Evolutionary conservation across 2,888 invertebrate species (phyloP), one percentile per base, ranked within the genome.

Genomic region (Blastobasis lacticolella): DNA sequence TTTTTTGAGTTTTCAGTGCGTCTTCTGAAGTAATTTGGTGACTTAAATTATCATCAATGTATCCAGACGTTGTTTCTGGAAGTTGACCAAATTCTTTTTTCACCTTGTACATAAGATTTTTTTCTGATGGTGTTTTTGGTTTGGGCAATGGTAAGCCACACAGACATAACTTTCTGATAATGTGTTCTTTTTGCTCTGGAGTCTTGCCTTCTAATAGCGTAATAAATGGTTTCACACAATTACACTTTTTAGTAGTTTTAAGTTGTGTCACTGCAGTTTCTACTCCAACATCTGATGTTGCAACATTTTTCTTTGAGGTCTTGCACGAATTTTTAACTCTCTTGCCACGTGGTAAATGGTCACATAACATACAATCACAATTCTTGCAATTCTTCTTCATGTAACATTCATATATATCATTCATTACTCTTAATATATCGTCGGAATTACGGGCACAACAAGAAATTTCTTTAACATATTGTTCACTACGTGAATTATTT

Each of bases 351-450:
- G 66, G 65, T 42, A 73, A 59, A 60, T 77, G 78, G 10, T 76
- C 76, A 55, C 82, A 82, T 3, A 81, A 65, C 52, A 81, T 74
- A 53, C 82, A 82, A 42, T 77, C 69, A 57, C 81, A 81, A 54
- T 76, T 57, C 55, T 80, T 69, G 54, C 81, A 82, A 56, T 80
- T 73, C 64, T 78, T 82, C 58, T 73, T 81, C 57, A 81, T 81
- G 47, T 82, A 82, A 55, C 82, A 82, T 48, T 82, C 81, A 52
- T 82, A 82, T 7, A 82, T 69, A 51, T 79, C 70, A 61, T 82
- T 82, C 82, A 82, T 81, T n/a, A 81, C 82, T 60, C 81, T 80
- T 56, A 81, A 82, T 77, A 82, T 80, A 5, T 78, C 78, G 58
- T 82, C 82, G n/a, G 82, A 81, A 59, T 82, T 80, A 58, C 80